Evolutionary conservation across 2,797 vertebrate genomes (phyloP).

Genomic region (Bradypodion pumilum): DNA sequence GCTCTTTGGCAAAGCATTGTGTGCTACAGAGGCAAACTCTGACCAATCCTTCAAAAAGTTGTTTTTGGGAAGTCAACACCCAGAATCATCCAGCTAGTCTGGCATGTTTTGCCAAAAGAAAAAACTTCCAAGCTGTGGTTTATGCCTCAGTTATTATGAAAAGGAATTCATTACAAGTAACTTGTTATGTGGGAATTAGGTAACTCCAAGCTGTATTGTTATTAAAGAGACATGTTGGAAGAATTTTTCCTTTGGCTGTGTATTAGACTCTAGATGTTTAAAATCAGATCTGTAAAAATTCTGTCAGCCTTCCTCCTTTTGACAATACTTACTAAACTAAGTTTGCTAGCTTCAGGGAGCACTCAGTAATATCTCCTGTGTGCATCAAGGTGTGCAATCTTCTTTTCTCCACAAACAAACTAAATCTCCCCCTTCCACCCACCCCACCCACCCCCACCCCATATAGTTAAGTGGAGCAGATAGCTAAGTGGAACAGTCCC

Average conservation of each 20-base stretch:
- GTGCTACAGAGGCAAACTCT: neutral
- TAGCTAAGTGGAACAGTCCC: too few relatives aligned
- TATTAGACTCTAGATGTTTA: neutral
- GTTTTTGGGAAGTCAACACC: too few relatives aligned
- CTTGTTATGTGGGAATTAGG: neutral
- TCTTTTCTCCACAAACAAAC: slow-evolving; percentile 25
- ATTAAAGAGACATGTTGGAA: neutral
- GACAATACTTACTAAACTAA: slow-evolving; percentile 9
- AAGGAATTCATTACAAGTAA: neutral
- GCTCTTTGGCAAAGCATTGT: neutral
- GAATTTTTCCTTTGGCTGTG: slow-evolving; percentile 1
- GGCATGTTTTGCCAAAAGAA: too few relatives aligned
- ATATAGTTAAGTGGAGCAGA: neutral
- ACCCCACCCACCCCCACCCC: too few relatives aligned
- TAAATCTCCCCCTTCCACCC: neutral
- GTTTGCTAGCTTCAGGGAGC: slow-evolving; percentile 23
- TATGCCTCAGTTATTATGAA: neutral
- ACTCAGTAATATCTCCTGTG: slow-evolving; percentile 11
- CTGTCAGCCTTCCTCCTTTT: slow-evolving; percentile 5
- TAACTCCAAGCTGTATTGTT: neutral
- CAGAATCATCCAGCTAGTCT: too few relatives aligned
- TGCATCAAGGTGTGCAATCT: neutral
- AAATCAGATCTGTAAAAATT: slow-evolving; percentile 18
- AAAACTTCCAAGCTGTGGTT: neutral
- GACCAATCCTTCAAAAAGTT: neutral